A percentile compares a stretch with the other conserved stretches of the same genome.
Conservation (phyloP, 2,113 vertebrate species). For the Nothobranchius kuhntae region DNA sequence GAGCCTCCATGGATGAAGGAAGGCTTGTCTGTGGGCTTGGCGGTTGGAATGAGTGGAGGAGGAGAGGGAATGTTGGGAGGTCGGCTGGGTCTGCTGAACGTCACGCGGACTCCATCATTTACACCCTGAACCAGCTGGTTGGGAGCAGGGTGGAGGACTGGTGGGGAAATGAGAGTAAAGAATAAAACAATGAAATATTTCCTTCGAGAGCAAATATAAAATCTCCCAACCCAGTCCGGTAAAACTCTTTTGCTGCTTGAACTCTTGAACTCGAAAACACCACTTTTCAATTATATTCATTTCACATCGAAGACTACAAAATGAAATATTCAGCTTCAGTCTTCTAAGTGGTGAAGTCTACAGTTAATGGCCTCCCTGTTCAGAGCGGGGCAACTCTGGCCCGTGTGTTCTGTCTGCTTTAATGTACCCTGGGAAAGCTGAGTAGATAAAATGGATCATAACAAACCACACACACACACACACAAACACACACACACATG, state of each 20-base stretch:
- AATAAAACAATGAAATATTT: constrained; percentile 2
- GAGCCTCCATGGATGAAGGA: constrained; percentile 98
- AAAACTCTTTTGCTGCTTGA: not conserved
- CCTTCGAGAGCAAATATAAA: not conserved
- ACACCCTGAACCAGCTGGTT: constrained; percentile 90
- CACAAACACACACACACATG: constrained; percentile 8
- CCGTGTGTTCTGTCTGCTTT: constrained; percentile 31
- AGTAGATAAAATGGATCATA: constrained; percentile 43
- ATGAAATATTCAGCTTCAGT: constrained; percentile 39
- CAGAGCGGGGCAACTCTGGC: constrained; percentile 21
- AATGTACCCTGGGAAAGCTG: constrained; percentile 38
- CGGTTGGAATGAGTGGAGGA: constrained; percentile 98
- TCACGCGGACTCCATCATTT: constrained; percentile 88
- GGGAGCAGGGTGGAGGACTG: constrained; percentile 92
- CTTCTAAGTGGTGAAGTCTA: constrained; percentile 1
- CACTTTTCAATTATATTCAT: constrained; percentile 2
- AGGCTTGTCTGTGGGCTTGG: constrained; percentile 96
- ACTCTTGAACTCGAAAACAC: not conserved
- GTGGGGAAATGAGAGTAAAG: not conserved
- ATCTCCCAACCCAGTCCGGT: not conserved
- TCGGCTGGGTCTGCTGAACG: constrained; percentile 89
- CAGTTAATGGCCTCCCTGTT: constrained; percentile 30
- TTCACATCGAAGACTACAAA: constrained; percentile 26
- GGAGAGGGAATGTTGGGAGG: constrained; percentile 88
- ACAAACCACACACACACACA: constrained; percentile 17